Percentiles rank a stretch among this genome's conserved stretches.
Conservation (phyloP, 2,888 invertebrate genomes). For the Prionchulus punctatus region DNA sequence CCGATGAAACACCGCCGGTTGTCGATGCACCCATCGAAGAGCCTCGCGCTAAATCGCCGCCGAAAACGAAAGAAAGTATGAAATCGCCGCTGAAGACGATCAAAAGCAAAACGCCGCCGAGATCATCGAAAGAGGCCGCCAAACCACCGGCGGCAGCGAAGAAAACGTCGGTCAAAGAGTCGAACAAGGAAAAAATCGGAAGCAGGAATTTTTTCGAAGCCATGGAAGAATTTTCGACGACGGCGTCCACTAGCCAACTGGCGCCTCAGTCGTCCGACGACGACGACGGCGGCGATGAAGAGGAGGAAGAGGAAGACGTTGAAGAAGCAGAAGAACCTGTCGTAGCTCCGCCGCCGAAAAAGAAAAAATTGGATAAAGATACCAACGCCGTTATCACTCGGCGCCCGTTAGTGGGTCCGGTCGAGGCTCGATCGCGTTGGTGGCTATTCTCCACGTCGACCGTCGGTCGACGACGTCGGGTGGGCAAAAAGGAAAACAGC, state of each 20-base stretch:
- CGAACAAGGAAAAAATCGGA: neutral
- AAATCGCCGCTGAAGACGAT: neutral
- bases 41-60: no score
- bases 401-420: neutral
- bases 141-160: neutral
- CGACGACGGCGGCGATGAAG: neutral
- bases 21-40: no score
- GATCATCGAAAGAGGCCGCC: neutral
- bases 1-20: no score
- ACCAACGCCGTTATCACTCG: neutral
- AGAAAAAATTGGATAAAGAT: neutral
- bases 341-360: neutral
- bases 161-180: neutral
- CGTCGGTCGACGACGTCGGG: neutral
- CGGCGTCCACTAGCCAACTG: neutral
- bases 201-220: neutral
- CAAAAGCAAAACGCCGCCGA: neutral
- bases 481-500: neutral
- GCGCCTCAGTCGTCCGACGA: neutral
- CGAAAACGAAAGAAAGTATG: neutral
- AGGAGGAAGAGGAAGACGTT: neutral
- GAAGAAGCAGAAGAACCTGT: neutral
- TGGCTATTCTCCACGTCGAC: constrained; percentile 1
- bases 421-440: constrained; percentile 1
- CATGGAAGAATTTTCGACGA: neutral